Conservation (phyloP, 1,140 invertebrate species). For the Drosophila persimilis region DNA sequence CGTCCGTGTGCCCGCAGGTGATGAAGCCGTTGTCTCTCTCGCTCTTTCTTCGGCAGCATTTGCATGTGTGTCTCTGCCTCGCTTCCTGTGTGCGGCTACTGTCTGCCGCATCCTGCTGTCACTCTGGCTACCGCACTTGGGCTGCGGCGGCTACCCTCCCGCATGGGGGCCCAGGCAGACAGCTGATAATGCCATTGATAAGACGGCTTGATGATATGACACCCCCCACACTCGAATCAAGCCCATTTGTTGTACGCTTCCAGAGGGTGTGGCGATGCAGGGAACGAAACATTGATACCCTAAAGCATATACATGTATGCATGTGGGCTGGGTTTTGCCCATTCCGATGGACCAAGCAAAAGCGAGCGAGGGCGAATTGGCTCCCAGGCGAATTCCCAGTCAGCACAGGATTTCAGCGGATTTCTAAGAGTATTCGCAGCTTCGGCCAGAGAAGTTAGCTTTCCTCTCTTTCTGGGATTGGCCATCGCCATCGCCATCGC, state of each 20-base stretch:
- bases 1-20: slow-evolving; percentile 70
- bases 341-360: no score
- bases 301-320: no score
- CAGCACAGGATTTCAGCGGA: no score
- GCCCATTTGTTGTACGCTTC: no score
- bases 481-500: not conserved
- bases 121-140: slow-evolving; percentile 59
- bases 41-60: slow-evolving; percentile 17
- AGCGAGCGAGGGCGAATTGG: no score
- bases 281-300: no score
- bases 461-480: slow-evolving; percentile 22
- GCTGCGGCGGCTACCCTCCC: slow-evolving; percentile 24
- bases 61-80: slow-evolving; percentile 31
- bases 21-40: slow-evolving; percentile 55
- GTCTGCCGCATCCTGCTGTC: slow-evolving; percentile 70
- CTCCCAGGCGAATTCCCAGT: no score
- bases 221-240: no score
- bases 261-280: no score
- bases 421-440: no score
- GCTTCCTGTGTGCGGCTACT: slow-evolving; percentile 59
- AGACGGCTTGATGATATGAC: slow-evolving; percentile 20
- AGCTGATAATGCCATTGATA: slow-evolving; percentile 56
- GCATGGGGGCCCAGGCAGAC: slow-evolving; percentile 6
- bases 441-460: no score
- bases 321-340: no score